Evolutionary conservation across 23 tunicate genomes (phyloP), one percentile per base, ranked within the genome.

Genomic region (Halocynthia aurantium): DNA sequence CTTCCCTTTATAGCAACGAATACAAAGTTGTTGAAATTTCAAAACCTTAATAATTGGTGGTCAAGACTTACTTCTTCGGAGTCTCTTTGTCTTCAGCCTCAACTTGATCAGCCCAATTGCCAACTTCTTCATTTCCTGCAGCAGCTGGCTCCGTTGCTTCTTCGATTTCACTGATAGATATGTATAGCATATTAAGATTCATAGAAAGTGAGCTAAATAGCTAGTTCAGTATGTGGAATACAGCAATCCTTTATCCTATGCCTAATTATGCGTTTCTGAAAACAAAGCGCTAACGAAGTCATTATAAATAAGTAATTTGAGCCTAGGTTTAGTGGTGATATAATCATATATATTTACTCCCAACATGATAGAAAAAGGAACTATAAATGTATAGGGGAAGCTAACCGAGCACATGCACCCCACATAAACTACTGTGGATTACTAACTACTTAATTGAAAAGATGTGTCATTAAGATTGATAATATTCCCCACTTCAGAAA

Each of bases 101-200:
- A 52, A 68, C 84, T 52, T 73, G 81, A n/a, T 83, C 87, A 20
- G 72, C 82, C 87, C 87, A 83, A 61, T 77, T 88, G 17, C 87
- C 87, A 55, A 62, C 84, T 51, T 76, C 83, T 60, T 83, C 95
- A 52, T 19, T 55, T 22, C 54, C 70, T 13, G 76, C 22, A 22
- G 74, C 52, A 53, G 77, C 22, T 6, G 61, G 57, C 11, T 88
- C 76, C 77, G 20, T 51, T 11, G 84, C 56, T 55, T 88, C 95
- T 65, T 83, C 87, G 61, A 88, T 79, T 57, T 88, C 93, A 52
- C 87, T 83, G 67, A 15, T 61, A 53, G 18, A 73, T 7, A 52
- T 12, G 6, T 5, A 31, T 31, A 31, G 44, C 44, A 31, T 1
- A 1, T 31, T 31, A 31, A 31, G 2, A 31, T 1, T 31, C 4